A percentile compares a stretch with the other conserved stretches of the same genome.
Conservation (phyloP, 2,888 invertebrate species). For the Platycheirus rosarum region DNA sequence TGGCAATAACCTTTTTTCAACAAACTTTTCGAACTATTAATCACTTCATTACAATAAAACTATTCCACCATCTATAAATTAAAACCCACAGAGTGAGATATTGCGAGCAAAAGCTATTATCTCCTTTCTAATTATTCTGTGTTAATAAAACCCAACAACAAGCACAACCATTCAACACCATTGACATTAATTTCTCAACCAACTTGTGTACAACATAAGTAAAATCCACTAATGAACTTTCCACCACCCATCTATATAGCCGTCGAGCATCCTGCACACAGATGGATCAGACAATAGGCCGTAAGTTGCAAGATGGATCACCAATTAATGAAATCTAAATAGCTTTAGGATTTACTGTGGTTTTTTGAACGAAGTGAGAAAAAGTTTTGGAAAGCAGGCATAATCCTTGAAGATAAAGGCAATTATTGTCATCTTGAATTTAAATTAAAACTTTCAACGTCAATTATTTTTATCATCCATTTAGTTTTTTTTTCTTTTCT, state of each 20-base stretch:
- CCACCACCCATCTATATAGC: neutral
- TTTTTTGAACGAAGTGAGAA: no score
- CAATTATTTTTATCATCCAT: no score
- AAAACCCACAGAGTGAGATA: neutral
- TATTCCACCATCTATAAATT: neutral
- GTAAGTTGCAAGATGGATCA: no score
- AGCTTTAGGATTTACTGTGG: no score
- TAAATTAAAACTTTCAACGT: no score
- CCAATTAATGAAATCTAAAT: no score
- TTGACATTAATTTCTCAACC: constrained; percentile 12
- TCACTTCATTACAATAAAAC: neutral
- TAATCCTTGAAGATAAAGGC: no score
- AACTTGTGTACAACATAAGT: neutral
- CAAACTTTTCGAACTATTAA: neutral
- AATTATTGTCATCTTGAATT: no score
- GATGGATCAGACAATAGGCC: no score
- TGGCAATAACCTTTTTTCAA: neutral
- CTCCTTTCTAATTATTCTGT: constrained; percentile 9
- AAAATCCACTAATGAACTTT: constrained; percentile 7
- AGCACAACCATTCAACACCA: neutral
- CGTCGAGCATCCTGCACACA: no score
- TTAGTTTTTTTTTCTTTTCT: no score
- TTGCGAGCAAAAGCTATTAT: neutral
- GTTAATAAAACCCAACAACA: constrained; percentile 4
- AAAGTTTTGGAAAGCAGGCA: no score